Evolutionary conservation across 2,888 invertebrate genomes (phyloP), one percentile per base, ranked within the genome.

Genomic region (Itoplectis maculator): DNA sequence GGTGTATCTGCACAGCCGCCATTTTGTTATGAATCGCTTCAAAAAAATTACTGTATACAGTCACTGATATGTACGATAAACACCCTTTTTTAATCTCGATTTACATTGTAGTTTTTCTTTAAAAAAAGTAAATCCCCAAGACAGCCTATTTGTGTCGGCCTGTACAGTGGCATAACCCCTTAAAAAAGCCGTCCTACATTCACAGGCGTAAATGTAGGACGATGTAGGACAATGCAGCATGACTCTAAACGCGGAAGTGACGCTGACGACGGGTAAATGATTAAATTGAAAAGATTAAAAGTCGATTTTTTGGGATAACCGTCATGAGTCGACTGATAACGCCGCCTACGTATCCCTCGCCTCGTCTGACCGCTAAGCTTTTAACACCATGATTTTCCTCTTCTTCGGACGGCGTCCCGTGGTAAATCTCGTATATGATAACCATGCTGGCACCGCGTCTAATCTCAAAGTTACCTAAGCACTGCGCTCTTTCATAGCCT

Each of bases 391-490:
- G 37, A 61, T 61, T 37, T 61, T 61, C 13, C 56, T 23, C 18
- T 8, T 8, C 61, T 61, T 37, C 6, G n/a, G 11, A 2, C 40
- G 18, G 9, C 40, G 18, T 0, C 15, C 35, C 9, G 37, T 61
- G 18, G 18, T 61, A 61, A 61, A 18, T 18, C 61, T 18, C 61
- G 37, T 15, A 8, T 7, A 37, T 61, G 61, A 61, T 61, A 37
- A 61, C 35, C 61, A 6, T 37, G 61, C 61, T 18, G 15, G 40
- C 8, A 40, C 61, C 37, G 13, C n/a, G 61, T 61, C 61, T 61
- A 65, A 45, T 45, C 65, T 42, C 42, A 45, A 65, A 65, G 45
- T 65, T 65, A 65, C 65, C 45, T 42, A 65, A 65, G 65, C 42
- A 42, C 65, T 65, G 45, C 23, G 65, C 45, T 65, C 45, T 42